These are phyloP conservation scores for Fissipunctia ypsillon DNA, from an alignment of 2,888 invertebrate species.

Conservation along the genomic window DNA sequence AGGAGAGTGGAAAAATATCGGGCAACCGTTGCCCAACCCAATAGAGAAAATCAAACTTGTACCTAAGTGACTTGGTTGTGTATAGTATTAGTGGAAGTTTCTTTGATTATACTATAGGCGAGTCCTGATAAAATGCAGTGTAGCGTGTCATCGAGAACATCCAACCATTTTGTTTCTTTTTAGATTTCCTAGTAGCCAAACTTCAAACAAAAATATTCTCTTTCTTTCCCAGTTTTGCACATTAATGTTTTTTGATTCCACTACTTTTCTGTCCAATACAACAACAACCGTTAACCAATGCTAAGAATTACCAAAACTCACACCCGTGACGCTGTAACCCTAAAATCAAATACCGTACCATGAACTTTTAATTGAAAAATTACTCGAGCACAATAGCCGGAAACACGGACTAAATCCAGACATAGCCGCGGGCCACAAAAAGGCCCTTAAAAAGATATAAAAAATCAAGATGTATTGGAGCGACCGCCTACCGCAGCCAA, in stretches of 20 bases:
- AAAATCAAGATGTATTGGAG: slow-evolving; percentile 84
- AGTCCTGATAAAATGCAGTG: background rate
- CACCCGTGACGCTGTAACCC: slow-evolving; percentile 45
- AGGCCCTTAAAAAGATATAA: slow-evolving; percentile 81
- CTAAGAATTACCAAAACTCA: slow-evolving; percentile 21
- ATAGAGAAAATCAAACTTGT: background rate
- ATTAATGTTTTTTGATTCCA: background rate
- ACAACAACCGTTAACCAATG: background rate
- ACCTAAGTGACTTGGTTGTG: no score
- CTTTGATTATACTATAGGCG: background rate
- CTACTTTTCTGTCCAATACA: background rate
- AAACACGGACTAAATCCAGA: slow-evolving; percentile 85
- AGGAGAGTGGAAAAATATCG: background rate
- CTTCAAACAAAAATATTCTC: background rate
- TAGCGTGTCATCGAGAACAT: background rate
- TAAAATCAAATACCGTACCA: slow-evolving; percentile 53
- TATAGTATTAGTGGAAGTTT: background rate
- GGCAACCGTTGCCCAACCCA: background rate
- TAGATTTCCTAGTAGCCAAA: background rate
- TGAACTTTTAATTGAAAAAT: slow-evolving; percentile 78
- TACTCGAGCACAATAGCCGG: slow-evolving; percentile 86
- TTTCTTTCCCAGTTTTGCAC: background rate
- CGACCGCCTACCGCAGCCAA: slow-evolving; percentile 90
- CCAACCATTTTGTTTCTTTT: background rate
- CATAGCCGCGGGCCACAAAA: slow-evolving; percentile 83